Evolutionary conservation across 2,797 vertebrate genomes (phyloP), one percentile per base, ranked within the genome.

Genomic region (Lutjanus campechanus): DNA sequence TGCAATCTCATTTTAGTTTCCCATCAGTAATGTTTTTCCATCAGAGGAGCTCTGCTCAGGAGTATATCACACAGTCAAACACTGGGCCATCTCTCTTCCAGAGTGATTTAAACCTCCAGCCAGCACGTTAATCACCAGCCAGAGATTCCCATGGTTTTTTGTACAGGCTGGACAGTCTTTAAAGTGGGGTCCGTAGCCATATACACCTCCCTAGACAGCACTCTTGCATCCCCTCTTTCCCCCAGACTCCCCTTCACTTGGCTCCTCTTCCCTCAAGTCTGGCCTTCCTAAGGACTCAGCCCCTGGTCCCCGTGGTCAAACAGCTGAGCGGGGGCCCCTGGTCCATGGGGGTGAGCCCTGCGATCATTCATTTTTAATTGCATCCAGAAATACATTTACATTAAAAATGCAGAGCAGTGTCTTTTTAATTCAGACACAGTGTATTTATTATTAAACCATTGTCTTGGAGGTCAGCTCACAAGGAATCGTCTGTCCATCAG

Each of bases 401-500:
- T 96, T 92, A 96, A 96, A 96, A 94, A 96, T 96, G 95, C 68
- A 95, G 93, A 91, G 88, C 69, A 64, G 90, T 90, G 93, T 95
- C 94, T 94, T 95, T 94, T 95, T 95, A 95, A 96, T 95, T 95
- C 95, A 95, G 91, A 95, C 93, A 92, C 71, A 54, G 85, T 94
- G 92, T 95, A 96, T 96, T 94, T 94, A 95, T 96, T 95, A 96
- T 96, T 95, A 95, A 95, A 95, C 89, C 92, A 82, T 93, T 93
- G 90, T 96, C 94, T 94, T 91, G 91, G 91, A 92, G 94, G 95
- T 95, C 94, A 94, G 89, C 94, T 94, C 93, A 90, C 85, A 69
- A 90, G 93, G 85, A 93, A 84, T 86, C 70, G 84, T 89, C 91
- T 93, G 93, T 93, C 95, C 83, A 85, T 95, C 95, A 95, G 81